Evolutionary conservation across 2,113 vertebrate species (phyloP), one percentile per base, ranked within the genome.

Genomic region (Ictalurus furcatus): DNA sequence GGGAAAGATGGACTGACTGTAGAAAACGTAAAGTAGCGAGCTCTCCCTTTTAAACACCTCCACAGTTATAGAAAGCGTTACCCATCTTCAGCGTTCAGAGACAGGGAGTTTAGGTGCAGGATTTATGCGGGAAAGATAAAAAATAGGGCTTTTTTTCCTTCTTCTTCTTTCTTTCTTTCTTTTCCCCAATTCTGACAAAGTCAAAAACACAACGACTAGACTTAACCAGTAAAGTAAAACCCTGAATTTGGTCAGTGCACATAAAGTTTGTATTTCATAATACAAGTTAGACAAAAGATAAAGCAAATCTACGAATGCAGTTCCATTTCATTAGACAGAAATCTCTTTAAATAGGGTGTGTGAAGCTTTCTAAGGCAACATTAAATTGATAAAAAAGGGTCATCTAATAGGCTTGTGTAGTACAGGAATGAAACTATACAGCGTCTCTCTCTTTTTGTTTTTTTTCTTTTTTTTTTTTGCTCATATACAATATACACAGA

Each of bases 311-410:
- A 96, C 92, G 93, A 95, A 95, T 85, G 90, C 90, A 90, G 85
- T 94, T 94, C 93, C 90, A 90, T 92, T 93, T 92, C 94, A 95
- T 92, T 93, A 94, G 90, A 94, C 89, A 93, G 54, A 84, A 88
- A 89, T 89, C 84, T 91, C 69, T 91, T 94, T 95, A 94, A 95
- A 96, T 95, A 95, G 91, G 94, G 94, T 93, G 92, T 93, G 92
- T 90, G 92, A 92, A 93, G 93, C 94, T 95, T 92, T 95, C 95
- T 95, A 96, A 96, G 95, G 95, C 96, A 95, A 95, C 93, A 94
- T 94, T 94, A 93, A 94, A 94, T 94, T 87, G 90, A 93, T 94
- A 94, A 93, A 96, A 96, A 96, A 95, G 94, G 90, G 92, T 88
- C 23, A 85, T 93, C 93, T 94, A 94, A 63, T 93, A 92, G 91